Base-by-base conservation (phyloP, 23 tunicate genomes). In the Botrylloides violaceus region DNA sequence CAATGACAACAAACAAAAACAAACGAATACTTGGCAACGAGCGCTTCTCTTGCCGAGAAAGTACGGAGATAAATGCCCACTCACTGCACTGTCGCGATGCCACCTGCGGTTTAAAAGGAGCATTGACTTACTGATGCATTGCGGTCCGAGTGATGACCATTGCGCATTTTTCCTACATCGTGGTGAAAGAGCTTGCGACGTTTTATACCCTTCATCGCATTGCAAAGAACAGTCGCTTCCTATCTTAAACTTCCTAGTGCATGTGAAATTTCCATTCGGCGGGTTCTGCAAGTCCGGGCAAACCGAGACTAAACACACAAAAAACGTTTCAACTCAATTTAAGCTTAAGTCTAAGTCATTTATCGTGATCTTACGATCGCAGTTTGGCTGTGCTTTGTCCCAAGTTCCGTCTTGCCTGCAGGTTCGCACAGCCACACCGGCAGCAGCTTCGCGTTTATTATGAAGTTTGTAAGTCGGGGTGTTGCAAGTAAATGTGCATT, bases 121-220 rank as follows among this genome's bases (percentile, higher is more conserved):
- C 65, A 25, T 19, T 2, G 7, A 29, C 74, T 22, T 68, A 68
- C 74, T 53, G 29, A 68, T 37, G 49, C 97, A 90, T 32, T 49
- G 29, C 3, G 78, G 78, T 18, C 61, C 82, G 1, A 47, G 66
- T 33, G 80, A 71, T 24, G 92, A 72, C 98, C 98, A 93, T 0
- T 4, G 30, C 2, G 72, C 58, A 65, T 73, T 63, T 20, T 59
- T 6, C 20, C 63, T 35, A 58, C 98, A 93, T 36, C 63, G 72
- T 29, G 86, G 30, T 49, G 64, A 34, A 7, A 64, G 31, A 30
- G 59, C 76, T 25, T 83, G 84, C 24, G 38, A 25, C 0, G 71
- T 30, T 61, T 59, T 68, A 64, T 68, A 93, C n/a, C 98, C 98
- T 2, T 47, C 56, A 4, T 80, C 74, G 39, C 98, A 93, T 20